Evolutionary conservation across 2,797 vertebrate species (phyloP).

Genomic region (Morelia viridis): DNA sequence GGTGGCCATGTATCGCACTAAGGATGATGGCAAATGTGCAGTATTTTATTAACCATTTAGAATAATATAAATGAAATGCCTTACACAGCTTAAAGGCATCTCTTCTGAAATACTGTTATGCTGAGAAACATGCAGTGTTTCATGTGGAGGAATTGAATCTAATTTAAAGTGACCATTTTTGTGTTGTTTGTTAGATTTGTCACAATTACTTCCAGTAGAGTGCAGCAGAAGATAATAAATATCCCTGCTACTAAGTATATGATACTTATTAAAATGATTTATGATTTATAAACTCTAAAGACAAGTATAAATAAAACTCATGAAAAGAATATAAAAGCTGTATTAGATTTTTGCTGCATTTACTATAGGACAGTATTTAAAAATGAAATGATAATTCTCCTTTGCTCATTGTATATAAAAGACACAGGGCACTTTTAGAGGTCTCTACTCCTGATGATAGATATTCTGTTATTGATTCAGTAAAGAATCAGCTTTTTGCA

Average conservation of each 20-base stretch:
- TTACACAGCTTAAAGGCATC: neutral
- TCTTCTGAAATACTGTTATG: neutral
- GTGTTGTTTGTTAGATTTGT: neutral
- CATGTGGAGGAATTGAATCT: neutral
- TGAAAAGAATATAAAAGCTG: neutral
- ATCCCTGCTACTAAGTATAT: constrained; percentile 20
- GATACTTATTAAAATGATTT: constrained; percentile 14
- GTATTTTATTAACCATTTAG: neutral
- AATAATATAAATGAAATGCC: neutral
- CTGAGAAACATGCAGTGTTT: neutral
- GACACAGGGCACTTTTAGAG: neutral
- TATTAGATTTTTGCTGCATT: neutral
- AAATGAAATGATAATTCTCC: neutral
- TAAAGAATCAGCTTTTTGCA: neutral
- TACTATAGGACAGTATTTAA: neutral
- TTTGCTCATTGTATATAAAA: neutral
- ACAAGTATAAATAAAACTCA: neutral
- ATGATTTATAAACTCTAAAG: constrained; percentile 15
- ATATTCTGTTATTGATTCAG: neutral
- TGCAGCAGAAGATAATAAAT: constrained; percentile 74
- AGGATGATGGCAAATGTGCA: neutral
- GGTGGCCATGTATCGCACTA: neutral
- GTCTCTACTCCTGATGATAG: neutral
- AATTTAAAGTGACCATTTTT: neutral
- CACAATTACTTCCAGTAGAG: constrained; percentile 72